Evolutionary conservation across 2,113 vertebrate genomes (phyloP).

Genomic region (Syrmaticus mikado): DNA sequence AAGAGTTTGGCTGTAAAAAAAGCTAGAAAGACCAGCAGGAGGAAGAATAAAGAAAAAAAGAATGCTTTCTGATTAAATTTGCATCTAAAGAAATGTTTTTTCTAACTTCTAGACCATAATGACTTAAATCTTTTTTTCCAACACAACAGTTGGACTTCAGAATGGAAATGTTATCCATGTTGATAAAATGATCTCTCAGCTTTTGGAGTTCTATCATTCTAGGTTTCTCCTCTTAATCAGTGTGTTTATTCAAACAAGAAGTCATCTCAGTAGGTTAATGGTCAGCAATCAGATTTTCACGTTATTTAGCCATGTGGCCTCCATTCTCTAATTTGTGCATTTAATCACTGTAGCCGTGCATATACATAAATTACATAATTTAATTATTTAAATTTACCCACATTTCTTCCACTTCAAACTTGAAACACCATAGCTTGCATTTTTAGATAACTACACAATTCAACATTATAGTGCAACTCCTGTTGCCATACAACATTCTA

Average conservation of each 20-base stretch:
- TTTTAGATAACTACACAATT: neutral
- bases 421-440: neutral
- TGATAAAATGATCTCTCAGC: neutral
- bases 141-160: neutral
- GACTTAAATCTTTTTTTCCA: neutral
- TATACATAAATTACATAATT: neutral
- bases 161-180: neutral
- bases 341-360: neutral
- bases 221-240: neutral
- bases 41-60: neutral
- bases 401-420: neutral
- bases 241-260: neutral
- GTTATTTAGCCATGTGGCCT: neutral
- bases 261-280: slow-evolving; percentile 22
- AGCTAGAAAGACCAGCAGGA: neutral
- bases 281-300: neutral
- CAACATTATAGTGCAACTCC: neutral
- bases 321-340: neutral
- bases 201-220: neutral
- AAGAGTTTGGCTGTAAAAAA: neutral
- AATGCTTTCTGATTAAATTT: neutral
- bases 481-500: neutral
- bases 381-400: neutral
- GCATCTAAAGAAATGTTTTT: neutral
- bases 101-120: neutral